Evolutionary conservation across 1,140 invertebrate species (phyloP).

Genomic region (Coptotermes formosanus): DNA sequence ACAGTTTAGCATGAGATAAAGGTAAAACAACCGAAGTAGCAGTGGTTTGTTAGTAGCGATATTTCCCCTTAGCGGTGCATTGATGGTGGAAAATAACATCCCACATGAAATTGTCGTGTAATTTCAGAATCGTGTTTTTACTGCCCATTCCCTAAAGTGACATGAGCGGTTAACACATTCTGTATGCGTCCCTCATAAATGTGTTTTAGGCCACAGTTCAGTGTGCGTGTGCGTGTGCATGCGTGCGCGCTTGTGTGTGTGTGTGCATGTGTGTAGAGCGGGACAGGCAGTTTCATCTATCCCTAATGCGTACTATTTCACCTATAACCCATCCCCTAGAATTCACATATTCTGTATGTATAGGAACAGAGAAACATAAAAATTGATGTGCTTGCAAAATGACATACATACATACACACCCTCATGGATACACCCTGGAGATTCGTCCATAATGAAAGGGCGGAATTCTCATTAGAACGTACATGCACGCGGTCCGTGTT

Average conservation of each 20-base stretch:
- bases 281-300: not conserved
- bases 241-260: no score
- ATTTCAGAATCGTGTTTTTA: not conserved
- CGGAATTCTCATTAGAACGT: not conserved
- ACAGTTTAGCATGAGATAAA: not conserved
- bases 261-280: no score
- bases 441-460: slow-evolving; percentile 12
- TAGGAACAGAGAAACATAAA: not conserved
- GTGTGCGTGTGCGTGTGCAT: no score
- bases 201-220: not conserved
- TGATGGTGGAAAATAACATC: not conserved
- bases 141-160: not conserved
- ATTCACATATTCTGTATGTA: not conserved
- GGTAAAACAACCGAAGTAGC: not conserved
- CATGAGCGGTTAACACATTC: not conserved
- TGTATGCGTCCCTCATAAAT: not conserved
- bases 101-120: not conserved
- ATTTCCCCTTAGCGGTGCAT: not conserved
- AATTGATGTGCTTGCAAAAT: not conserved
- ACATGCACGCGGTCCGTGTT: not conserved
- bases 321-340: not conserved
- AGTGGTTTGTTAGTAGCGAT: not conserved
- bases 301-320: not conserved
- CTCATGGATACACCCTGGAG: slow-evolving; percentile 6
- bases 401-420: not conserved